These are phyloP conservation scores for Zeugodacus cucurbitae DNA, from an alignment of 1,140 invertebrate species.

Conservation along the genomic window DNA sequence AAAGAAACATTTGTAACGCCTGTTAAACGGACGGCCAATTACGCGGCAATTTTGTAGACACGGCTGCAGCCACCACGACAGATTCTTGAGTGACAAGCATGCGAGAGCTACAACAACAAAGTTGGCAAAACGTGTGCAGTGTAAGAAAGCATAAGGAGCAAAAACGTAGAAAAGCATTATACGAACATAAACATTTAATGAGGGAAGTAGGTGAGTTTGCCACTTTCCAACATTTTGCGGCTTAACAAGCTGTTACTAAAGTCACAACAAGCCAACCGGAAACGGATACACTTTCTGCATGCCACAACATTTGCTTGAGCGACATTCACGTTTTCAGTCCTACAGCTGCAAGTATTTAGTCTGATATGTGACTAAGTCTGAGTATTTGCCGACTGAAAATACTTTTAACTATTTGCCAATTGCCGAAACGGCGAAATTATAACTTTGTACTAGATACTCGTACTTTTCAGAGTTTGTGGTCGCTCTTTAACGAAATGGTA, in stretches of 20 bases:
- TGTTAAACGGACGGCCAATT: neutral
- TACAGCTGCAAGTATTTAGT: too few relatives aligned
- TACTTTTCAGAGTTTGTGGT: too few relatives aligned
- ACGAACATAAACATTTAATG: neutral
- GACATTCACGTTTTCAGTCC: neutral
- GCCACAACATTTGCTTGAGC: neutral
- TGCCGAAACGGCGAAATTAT: too few relatives aligned
- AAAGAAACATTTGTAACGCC: neutral
- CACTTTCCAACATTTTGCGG: neutral
- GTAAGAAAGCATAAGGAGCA: neutral
- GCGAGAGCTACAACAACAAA: neutral
- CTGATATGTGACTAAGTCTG: too few relatives aligned
- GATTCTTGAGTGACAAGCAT: conserved; percentile 38
- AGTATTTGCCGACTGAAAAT: too few relatives aligned
- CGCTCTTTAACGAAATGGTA: too few relatives aligned
- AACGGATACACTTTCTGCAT: neutral
- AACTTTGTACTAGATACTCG: too few relatives aligned
- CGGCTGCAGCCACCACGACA: neutral
- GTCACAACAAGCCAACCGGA: neutral
- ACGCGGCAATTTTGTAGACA: neutral
- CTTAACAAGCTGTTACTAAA: neutral
- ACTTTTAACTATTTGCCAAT: too few relatives aligned
- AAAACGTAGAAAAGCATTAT: neutral
- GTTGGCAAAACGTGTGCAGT: neutral
- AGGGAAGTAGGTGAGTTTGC: too few relatives aligned